Conservation (phyloP, 2,113 vertebrate species). For the Aspidoscelis tigris region DNA sequence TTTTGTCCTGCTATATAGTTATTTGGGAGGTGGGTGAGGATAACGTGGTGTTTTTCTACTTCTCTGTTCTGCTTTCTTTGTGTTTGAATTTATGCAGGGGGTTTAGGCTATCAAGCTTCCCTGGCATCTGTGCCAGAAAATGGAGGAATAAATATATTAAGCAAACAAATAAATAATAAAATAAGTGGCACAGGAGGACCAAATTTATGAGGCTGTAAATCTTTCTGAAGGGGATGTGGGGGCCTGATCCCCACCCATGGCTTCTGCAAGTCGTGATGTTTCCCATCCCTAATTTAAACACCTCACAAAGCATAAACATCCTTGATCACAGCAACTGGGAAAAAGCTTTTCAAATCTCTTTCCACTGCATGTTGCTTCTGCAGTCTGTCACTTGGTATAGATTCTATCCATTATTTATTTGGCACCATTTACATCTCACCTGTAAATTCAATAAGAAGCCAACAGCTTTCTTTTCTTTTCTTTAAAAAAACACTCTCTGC, state of each 20-base stretch:
- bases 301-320: neutral
- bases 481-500: neutral
- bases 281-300: constrained; percentile 11
- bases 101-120: neutral
- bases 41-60: neutral
- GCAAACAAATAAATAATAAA: neutral
- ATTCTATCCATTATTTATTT: constrained; percentile 31
- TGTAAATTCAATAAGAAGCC: constrained; percentile 43
- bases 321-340: constrained; percentile 4
- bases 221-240: neutral
- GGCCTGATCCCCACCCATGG: neutral
- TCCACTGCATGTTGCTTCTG: constrained; percentile 21
- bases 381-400: constrained; percentile 27
- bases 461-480: neutral
- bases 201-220: neutral
- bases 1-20: no score
- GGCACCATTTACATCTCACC: constrained; percentile 12
- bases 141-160: neutral
- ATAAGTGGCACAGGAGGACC: neutral
- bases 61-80: neutral
- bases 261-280: no score
- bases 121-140: neutral
- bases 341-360: constrained; percentile 31
- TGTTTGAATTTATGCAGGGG: neutral
- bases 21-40: no score